Evolutionary conservation across 2,797 vertebrate genomes (phyloP).

Genomic region (Gambusia yucatana): DNA sequence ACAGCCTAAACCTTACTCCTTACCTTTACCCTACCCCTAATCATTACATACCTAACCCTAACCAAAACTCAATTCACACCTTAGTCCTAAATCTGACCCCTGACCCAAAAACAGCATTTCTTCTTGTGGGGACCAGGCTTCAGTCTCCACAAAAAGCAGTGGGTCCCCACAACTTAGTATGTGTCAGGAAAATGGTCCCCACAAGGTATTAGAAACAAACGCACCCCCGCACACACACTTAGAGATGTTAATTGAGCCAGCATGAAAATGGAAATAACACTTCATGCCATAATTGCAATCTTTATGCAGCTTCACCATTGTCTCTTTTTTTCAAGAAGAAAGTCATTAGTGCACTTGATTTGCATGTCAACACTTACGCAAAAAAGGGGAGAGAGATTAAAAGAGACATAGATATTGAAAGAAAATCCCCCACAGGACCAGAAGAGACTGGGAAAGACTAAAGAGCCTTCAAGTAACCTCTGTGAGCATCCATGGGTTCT

Average conservation of each 20-base stretch:
- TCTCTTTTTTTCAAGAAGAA: slow-evolving; percentile 21
- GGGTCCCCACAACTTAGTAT: too few relatives aligned
- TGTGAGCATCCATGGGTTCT: slow-evolving; percentile 36
- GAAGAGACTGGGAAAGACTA: slow-evolving; percentile 14
- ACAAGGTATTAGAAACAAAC: too few relatives aligned
- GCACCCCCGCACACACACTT: neutral
- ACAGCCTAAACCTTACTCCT: too few relatives aligned
- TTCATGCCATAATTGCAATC: slow-evolving; percentile 1
- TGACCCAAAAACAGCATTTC: too few relatives aligned
- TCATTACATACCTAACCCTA: too few relatives aligned
- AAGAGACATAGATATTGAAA: slow-evolving; percentile 3
- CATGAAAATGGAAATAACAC: slow-evolving; percentile 30
- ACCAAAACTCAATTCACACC: too few relatives aligned
- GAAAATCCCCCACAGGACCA: slow-evolving; percentile 18
- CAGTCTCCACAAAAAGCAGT: too few relatives aligned
- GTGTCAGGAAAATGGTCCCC: too few relatives aligned
- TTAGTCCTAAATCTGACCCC: too few relatives aligned
- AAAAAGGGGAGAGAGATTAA: slow-evolving; percentile 14
- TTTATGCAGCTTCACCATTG: slow-evolving; percentile 6
- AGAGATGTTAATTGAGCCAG: slow-evolving; percentile 55
- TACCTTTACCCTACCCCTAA: too few relatives aligned
- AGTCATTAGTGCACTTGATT: slow-evolving; percentile 20
- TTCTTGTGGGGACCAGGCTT: too few relatives aligned
- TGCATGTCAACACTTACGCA: slow-evolving; percentile 23
- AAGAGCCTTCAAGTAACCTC: slow-evolving; percentile 63